Percentiles rank a stretch among this genome's conserved stretches.
phyloP scores from a whole-genome alignment of 2,797 vertebrate genomes.

The Protonibea diacanthus region DNA sequence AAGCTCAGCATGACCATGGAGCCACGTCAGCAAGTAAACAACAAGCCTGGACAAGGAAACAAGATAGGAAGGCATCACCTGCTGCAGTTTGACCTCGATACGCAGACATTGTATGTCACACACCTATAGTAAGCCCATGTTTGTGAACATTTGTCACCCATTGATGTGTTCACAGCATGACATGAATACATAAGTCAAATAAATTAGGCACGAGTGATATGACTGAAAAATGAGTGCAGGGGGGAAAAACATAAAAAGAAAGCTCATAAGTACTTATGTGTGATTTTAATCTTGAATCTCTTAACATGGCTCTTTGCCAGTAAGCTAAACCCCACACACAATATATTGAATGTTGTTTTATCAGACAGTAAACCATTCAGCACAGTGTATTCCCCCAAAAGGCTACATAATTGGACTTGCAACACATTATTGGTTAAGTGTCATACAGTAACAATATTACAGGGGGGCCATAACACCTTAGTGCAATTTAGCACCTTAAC shows the following conservation, averaged over 20 bases:
- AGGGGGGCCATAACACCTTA: slow-evolving; percentile 21
- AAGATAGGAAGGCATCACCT: slow-evolving; percentile 26
- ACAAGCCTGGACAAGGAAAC: slow-evolving; percentile 39
- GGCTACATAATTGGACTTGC: slow-evolving; percentile 17
- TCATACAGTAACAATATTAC: slow-evolving; percentile 41
- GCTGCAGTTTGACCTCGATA: slow-evolving; percentile 36
- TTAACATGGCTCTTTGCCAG: slow-evolving; percentile 33
- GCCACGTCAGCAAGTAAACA: slow-evolving; percentile 48
- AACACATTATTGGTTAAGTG: slow-evolving; percentile 47
- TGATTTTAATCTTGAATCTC: slow-evolving; percentile 12
- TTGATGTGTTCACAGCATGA: slow-evolving; percentile 20
- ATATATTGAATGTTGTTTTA: slow-evolving; percentile 21
- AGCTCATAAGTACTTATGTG: not conserved
- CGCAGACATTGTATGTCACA: slow-evolving; percentile 22
- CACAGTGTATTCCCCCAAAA: slow-evolving; percentile 19
- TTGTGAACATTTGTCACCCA: slow-evolving; percentile 38
- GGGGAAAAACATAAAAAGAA: not conserved
- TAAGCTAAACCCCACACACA: slow-evolving; percentile 19
- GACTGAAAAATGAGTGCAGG: slow-evolving; percentile 7
- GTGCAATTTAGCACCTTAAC: not conserved
- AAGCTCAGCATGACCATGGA: slow-evolving; percentile 25
- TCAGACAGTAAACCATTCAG: slow-evolving; percentile 32
- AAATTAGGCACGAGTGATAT: slow-evolving; percentile 12
- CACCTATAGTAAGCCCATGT: not conserved
- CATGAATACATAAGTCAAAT: slow-evolving; percentile 34